Percentiles rank a stretch among this genome's conserved stretches.
These are phyloP conservation scores for Dryobates pubescens DNA, from an alignment of 2,797 vertebrate species.

Conservation along the genomic window DNA sequence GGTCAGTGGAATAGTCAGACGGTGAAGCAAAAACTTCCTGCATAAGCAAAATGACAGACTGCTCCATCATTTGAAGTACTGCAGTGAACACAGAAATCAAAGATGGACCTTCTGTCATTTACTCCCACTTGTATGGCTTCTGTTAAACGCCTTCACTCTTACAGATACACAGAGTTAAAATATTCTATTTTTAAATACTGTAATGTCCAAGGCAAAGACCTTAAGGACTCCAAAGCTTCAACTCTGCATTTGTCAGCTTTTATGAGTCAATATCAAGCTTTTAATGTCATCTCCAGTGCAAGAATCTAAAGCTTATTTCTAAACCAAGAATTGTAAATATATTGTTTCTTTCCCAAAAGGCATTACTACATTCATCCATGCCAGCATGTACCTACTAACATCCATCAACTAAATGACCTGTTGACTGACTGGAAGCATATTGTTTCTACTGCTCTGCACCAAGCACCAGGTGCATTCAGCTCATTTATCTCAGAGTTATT, in stretches of 20 bases:
- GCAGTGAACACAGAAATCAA: neutral
- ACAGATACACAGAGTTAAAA: neutral
- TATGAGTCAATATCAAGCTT: neutral
- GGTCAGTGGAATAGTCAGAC: neutral
- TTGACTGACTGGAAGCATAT: neutral
- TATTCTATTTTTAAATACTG: neutral
- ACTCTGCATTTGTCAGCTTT: neutral
- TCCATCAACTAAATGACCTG: neutral
- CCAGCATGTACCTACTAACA: neutral
- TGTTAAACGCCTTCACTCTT: neutral
- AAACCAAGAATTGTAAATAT: neutral
- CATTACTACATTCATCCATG: neutral
- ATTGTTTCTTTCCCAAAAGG: neutral
- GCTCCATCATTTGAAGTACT: neutral
- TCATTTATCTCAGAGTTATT: neutral
- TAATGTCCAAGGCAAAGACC: neutral
- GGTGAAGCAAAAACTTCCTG: neutral
- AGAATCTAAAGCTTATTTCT: neutral
- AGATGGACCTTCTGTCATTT: neutral
- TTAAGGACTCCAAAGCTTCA: neutral
- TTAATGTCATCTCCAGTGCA: neutral
- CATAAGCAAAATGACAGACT: neutral
- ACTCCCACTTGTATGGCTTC: neutral
- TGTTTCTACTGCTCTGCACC: neutral
- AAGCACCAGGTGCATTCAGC: neutral